phyloP scores from a whole-genome alignment of 2,888 invertebrate genomes.

The Tortrix viridana region DNA sequence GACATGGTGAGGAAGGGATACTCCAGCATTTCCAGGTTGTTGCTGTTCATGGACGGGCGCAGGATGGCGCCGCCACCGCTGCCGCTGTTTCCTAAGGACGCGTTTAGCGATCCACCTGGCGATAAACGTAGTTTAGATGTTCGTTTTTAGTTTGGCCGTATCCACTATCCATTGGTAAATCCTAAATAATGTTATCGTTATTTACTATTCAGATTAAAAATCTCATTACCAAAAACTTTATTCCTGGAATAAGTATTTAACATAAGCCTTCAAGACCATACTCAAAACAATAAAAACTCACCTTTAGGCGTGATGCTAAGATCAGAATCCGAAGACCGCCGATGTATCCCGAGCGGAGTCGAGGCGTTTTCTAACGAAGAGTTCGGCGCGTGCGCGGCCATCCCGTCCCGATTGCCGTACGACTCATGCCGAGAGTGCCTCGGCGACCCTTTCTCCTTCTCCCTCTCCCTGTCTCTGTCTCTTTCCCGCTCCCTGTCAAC shows the following conservation, averaged over 20 bases:
- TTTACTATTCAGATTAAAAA: too few species aligned
- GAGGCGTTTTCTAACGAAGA: constrained; percentile 76
- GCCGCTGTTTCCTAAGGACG: constrained; percentile 73
- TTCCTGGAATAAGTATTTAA: too few species aligned
- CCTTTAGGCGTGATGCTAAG: constrained; percentile 97
- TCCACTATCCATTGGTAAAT: too few species aligned
- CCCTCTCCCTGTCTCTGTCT: constrained; percentile 47
- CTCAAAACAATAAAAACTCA: constrained; percentile 57
- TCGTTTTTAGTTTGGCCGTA: too few species aligned
- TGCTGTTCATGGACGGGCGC: constrained; percentile 88
- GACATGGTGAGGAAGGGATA: constrained; percentile 98
- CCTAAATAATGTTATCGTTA: too few species aligned
- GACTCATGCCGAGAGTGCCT: constrained; percentile 83
- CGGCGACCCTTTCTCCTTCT: constrained; percentile 71
- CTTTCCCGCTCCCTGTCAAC: constrained; percentile 73
- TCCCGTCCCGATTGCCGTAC: constrained; percentile 74
- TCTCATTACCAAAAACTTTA: too few species aligned
- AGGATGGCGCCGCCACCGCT: constrained; percentile 85
- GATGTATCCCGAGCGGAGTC: constrained; percentile 84
- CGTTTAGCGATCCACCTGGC: constrained; percentile 90
- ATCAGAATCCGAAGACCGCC: constrained; percentile 97
- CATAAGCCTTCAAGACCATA: too few species aligned
- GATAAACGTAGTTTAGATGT: constrained; percentile 41
- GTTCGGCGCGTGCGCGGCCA: constrained; percentile 56
- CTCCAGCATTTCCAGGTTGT: constrained; percentile 94